Evolutionary conservation across 2,888 invertebrate genomes (phyloP).

Genomic region (Acleris literana): DNA sequence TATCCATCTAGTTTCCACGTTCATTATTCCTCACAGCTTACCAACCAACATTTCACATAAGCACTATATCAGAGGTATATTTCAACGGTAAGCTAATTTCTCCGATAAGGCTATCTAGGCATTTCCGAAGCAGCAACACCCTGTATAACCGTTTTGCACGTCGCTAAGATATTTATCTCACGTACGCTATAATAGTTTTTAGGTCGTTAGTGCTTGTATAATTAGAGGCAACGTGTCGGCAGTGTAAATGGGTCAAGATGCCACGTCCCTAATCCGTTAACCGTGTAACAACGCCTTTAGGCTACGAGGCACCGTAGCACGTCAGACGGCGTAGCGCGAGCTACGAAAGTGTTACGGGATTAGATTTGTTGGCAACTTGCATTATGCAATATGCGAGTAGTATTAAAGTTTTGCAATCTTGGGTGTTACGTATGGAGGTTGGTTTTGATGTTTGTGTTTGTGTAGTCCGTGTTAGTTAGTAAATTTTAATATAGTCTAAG

Average conservation of each 20-base stretch:
- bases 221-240: conserved; percentile 61
- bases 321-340: conserved; percentile 44
- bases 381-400: conserved; percentile 12
- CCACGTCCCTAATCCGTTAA: conserved; percentile 64
- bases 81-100: conserved; percentile 9
- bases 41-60: neutral
- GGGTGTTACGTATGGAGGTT: neutral
- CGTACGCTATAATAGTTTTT: conserved; percentile 41
- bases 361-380: conserved; percentile 30
- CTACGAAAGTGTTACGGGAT: conserved; percentile 46
- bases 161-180: conserved; percentile 36
- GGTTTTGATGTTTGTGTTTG: neutral
- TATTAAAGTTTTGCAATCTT: conserved; percentile 16
- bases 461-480: neutral
- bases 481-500: too few species aligned
- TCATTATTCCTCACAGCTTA: neutral
- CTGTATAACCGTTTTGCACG: conserved; percentile 20
- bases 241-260: conserved; percentile 69
- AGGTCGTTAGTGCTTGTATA: conserved; percentile 62
- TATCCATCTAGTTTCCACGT: neutral
- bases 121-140: conserved; percentile 8
- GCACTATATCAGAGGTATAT: too few species aligned
- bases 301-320: conserved; percentile 49
- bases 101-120: conserved; percentile 22
- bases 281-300: conserved; percentile 60